Evolutionary conservation across 2,797 vertebrate species (phyloP).

Genomic region (Epinephelus awoara): DNA sequence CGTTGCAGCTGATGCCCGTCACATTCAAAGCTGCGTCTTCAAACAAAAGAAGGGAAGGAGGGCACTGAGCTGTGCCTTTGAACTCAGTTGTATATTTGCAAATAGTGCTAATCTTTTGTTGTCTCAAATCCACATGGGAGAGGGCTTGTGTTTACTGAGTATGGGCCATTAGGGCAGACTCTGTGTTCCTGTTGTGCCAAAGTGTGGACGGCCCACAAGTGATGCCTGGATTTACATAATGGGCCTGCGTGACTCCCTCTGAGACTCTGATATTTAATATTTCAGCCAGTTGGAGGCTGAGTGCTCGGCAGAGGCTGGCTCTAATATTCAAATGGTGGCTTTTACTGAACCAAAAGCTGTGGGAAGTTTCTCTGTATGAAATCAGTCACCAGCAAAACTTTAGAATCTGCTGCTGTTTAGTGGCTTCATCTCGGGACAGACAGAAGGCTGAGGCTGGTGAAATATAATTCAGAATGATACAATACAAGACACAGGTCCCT

Average conservation of each 20-base stretch:
- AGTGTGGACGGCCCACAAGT: conserved; percentile 76
- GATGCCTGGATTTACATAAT: conserved; percentile 77
- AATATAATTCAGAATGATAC: background rate
- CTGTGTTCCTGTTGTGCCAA: conserved; percentile 73
- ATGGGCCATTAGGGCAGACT: conserved; percentile 74
- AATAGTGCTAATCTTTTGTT: conserved; percentile 88
- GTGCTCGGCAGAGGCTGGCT: background rate
- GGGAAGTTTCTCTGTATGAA: background rate
- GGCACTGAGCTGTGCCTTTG: conserved; percentile 75
- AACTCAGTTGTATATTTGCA: conserved; percentile 87
- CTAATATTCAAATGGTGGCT: background rate
- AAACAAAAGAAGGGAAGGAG: conserved; percentile 80
- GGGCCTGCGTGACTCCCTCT: conserved; percentile 45
- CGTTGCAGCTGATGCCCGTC: conserved; percentile 6
- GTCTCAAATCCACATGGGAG: conserved; percentile 84
- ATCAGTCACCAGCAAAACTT: background rate
- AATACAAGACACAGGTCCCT: background rate
- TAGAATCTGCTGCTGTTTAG: too few relatives aligned
- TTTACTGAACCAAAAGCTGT: background rate
- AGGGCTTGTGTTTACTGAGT: conserved; percentile 79
- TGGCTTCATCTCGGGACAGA: background rate
- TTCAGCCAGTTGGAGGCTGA: conserved; percentile 13
- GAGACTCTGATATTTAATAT: conserved; percentile 53
- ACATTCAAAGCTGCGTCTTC: conserved; percentile 52
- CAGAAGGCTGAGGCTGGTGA: too few relatives aligned